These are phyloP conservation scores for Odocoileus virginianus DNA, from an alignment of 2,113 vertebrate genomes.

Conservation along the genomic window DNA sequence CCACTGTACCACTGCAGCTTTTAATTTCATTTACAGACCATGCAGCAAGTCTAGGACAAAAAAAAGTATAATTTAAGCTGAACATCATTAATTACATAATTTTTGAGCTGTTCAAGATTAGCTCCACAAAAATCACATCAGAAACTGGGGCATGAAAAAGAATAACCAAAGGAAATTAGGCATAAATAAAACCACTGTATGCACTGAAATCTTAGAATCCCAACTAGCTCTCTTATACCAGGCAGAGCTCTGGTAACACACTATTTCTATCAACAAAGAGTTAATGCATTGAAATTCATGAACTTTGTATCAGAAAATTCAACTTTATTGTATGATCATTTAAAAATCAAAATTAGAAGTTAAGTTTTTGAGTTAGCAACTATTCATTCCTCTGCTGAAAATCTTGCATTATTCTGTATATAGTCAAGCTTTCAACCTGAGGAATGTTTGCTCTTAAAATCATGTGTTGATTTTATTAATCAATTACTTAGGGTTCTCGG, in stretches of 20 bases:
- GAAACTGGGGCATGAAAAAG: not conserved
- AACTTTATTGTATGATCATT: not conserved
- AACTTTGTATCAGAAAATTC: not conserved
- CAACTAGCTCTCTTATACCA: not conserved
- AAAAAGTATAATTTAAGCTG: conserved; percentile 12
- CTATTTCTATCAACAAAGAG: conserved; percentile 18
- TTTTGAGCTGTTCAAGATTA: conserved; percentile 20
- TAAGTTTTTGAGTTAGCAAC: not conserved
- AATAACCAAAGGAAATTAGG: not conserved
- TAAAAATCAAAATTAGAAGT: conserved; percentile 22
- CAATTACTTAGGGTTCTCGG: not conserved
- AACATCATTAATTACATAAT: conserved; percentile 35
- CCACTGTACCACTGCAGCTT: not conserved
- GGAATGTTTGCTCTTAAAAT: conserved; percentile 6
- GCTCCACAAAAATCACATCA: conserved; percentile 25
- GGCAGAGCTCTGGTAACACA: not conserved
- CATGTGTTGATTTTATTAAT: not conserved
- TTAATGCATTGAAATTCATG: not conserved
- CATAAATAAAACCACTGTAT: not conserved
- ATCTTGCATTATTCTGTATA: not conserved
- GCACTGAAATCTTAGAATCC: not conserved
- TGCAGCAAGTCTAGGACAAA: conserved; percentile 2
- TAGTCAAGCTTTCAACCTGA: not conserved
- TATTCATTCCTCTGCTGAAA: not conserved
- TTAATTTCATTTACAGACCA: not conserved